phyloP scores from a whole-genome alignment of 2,888 invertebrate species.

The Pycnomerus fuliginosus region DNA sequence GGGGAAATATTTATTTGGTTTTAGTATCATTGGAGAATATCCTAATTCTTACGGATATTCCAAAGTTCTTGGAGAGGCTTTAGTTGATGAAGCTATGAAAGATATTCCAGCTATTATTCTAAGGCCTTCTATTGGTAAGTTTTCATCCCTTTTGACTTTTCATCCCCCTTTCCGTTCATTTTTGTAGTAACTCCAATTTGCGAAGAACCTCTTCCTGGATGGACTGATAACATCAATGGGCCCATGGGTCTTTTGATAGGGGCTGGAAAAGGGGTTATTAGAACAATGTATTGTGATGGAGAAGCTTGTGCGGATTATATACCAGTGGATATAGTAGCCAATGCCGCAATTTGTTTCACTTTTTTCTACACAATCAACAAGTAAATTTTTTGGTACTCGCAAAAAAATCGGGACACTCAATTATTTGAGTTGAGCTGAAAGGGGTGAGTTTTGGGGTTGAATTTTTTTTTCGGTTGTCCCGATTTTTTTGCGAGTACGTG shows the following conservation, averaged over 20 bases:
- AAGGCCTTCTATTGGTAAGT: constrained; percentile 68
- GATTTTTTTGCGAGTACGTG: no score
- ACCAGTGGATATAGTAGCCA: constrained; percentile 80
- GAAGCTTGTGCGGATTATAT: constrained; percentile 76
- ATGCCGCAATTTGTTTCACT: constrained; percentile 57
- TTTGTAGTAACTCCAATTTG: constrained; percentile 77
- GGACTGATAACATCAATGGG: constrained; percentile 93
- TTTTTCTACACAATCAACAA: not conserved
- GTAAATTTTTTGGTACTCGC: not conserved
- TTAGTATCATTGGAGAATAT: constrained; percentile 65
- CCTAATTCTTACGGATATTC: constrained; percentile 92
- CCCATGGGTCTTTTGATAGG: constrained; percentile 80
- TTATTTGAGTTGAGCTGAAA: no score
- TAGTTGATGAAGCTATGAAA: constrained; percentile 74
- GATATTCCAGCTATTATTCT: constrained; percentile 75
- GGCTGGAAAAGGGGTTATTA: constrained; percentile 84
- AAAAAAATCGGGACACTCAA: no score
- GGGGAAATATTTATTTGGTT: no score
- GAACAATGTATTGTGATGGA: constrained; percentile 82
- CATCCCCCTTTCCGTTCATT: not conserved
- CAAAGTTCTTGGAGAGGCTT: constrained; percentile 81
- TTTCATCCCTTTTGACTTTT: not conserved
- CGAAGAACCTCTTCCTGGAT: constrained; percentile 81
- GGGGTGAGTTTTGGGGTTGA: no score
- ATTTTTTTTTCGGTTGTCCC: no score